Conservation (phyloP, 2,888 invertebrate genomes). For the Allacma fusca region DNA sequence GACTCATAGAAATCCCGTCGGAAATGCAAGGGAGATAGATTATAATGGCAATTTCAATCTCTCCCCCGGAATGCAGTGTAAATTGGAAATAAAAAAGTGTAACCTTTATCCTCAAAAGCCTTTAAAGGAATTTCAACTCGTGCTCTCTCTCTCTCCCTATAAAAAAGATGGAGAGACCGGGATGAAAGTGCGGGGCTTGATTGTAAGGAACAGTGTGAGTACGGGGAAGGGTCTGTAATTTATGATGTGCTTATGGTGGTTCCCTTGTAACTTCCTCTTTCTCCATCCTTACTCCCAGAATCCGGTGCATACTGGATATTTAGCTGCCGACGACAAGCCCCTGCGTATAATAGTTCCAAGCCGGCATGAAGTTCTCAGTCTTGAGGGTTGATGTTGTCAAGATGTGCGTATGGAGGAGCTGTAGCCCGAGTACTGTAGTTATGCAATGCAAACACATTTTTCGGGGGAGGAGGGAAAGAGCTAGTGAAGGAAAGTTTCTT, state of each 20-base stretch:
- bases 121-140: not conserved
- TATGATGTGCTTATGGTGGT: not conserved
- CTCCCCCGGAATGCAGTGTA: no score
- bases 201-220: not conserved
- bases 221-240: not conserved
- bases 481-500: slow-evolving; percentile 41
- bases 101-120: no score
- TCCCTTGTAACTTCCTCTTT: slow-evolving; percentile 9
- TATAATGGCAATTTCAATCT: no score
- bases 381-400: not conserved
- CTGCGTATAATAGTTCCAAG: no score
- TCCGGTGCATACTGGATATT: no score
- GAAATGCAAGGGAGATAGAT: no score
- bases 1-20: no score
- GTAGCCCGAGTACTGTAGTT: not conserved
- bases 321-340: no score
- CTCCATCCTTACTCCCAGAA: not conserved
- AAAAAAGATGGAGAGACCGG: no score
- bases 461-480: not conserved
- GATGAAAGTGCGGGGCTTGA: not conserved
- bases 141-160: no score
- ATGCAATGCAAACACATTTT: slow-evolving; percentile 9
- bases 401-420: not conserved
- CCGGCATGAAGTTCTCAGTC: no score
- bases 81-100: no score